These are phyloP conservation scores for Drosophila nannoptera DNA, from an alignment of 1,140 invertebrate genomes.

Conservation along the genomic window DNA sequence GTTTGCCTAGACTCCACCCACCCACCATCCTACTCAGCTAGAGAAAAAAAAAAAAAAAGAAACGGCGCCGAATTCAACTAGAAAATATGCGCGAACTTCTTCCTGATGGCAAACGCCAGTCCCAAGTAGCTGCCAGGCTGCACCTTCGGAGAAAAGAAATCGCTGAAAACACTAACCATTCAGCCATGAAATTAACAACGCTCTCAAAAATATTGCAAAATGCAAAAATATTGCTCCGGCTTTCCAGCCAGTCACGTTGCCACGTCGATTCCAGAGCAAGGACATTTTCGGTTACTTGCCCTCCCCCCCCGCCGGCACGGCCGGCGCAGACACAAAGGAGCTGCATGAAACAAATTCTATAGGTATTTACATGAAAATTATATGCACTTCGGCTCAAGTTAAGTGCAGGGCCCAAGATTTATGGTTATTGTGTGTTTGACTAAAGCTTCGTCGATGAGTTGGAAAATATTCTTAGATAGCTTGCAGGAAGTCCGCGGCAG, in stretches of 20 bases:
- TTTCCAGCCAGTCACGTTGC: conserved; percentile 38
- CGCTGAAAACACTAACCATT: conserved; percentile 53
- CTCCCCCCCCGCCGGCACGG: not conserved
- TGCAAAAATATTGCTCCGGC: conserved; percentile 67
- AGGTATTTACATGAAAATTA: conserved; percentile 64
- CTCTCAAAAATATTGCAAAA: conserved; percentile 70
- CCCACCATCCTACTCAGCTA: not conserved
- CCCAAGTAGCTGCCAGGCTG: conserved; percentile 11
- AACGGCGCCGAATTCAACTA: not conserved
- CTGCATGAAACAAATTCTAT: conserved; percentile 33
- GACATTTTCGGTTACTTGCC: conserved; percentile 36
- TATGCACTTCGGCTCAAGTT: conserved; percentile 43
- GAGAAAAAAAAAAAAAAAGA: not conserved
- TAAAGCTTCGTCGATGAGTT: conserved; percentile 40
- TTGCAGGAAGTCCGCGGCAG: not conserved
- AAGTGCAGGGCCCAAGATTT: conserved; percentile 48
- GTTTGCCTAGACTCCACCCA: not conserved
- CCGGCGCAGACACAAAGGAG: conserved; percentile 6
- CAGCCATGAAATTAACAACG: conserved; percentile 71
- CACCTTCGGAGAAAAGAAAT: conserved; percentile 41
- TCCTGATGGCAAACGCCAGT: conserved; percentile 9
- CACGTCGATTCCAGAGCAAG: not conserved
- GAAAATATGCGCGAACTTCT: conserved; percentile 6
- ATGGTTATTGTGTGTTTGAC: conserved; percentile 49
- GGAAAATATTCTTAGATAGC: conserved; percentile 26